Evolutionary conservation across 2,888 invertebrate species (phyloP).

Genomic region (Aporophyla lueneburgensis): DNA sequence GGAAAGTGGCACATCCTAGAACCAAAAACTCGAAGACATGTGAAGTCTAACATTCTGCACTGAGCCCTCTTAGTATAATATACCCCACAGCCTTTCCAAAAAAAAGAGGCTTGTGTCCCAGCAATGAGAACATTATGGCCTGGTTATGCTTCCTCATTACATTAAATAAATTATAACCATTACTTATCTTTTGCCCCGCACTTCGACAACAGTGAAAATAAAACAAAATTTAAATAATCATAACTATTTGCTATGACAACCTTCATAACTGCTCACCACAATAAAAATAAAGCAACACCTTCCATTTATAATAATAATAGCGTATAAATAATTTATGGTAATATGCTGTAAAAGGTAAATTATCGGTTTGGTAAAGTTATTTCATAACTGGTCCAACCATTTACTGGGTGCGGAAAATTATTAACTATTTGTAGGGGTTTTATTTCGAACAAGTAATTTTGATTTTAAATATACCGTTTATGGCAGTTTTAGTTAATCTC

Average conservation of each 20-base stretch:
- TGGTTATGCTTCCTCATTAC: background rate
- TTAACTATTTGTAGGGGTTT: slow-evolving; percentile 8
- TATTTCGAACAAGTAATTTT: background rate
- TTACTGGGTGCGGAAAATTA: slow-evolving; percentile 27
- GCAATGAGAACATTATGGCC: background rate
- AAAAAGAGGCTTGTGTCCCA: background rate
- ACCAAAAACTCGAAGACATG: background rate
- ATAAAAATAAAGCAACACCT: slow-evolving; percentile 21
- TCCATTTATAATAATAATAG: slow-evolving; percentile 39
- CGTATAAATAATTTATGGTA: slow-evolving; percentile 40
- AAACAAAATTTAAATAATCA: slow-evolving; percentile 7
- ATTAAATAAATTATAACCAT: slow-evolving; percentile 7
- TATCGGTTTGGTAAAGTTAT: slow-evolving; percentile 37
- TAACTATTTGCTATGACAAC: slow-evolving; percentile 40
- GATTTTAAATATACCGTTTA: slow-evolving; percentile 20
- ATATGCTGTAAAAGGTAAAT: slow-evolving; percentile 50
- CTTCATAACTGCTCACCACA: slow-evolving; percentile 8
- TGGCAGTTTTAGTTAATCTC: background rate
- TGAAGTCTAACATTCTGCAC: background rate
- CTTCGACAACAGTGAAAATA: slow-evolving; percentile 22
- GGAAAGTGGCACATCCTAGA: too few species aligned
- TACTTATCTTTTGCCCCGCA: slow-evolving; percentile 9
- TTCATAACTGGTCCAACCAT: slow-evolving; percentile 41
- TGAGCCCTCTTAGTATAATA: too few species aligned
- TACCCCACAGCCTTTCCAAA: too few species aligned